Conservation (phyloP, 2,888 invertebrate species). For the Drosophila vallismaia region DNA sequence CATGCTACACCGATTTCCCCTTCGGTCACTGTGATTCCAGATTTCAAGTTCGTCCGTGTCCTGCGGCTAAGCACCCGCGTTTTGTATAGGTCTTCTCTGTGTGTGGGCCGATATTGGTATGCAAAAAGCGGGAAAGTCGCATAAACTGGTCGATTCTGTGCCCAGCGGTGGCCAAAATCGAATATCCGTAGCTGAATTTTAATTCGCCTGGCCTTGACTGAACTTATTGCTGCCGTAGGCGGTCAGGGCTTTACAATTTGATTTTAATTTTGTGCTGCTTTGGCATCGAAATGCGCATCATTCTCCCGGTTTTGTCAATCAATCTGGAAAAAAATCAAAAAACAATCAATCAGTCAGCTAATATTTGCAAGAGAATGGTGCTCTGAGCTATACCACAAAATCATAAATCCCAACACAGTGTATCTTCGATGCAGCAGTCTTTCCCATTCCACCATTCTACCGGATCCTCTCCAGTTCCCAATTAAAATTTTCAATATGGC, state of each 20-base stretch:
- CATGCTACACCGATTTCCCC: constrained; percentile 70
- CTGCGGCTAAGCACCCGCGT: constrained; percentile 11
- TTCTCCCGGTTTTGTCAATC: constrained; percentile 25
- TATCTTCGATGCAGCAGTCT: not conserved
- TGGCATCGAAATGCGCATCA: constrained; percentile 27
- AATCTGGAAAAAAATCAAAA: constrained; percentile 28
- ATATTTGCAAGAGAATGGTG: not conserved
- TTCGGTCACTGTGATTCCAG: constrained; percentile 33
- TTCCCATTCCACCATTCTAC: not conserved
- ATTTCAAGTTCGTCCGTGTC: constrained; percentile 4
- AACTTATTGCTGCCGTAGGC: constrained; percentile 1
- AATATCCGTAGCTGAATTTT: constrained; percentile 14
- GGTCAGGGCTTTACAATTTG: constrained; percentile 36
- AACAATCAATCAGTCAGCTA: not conserved
- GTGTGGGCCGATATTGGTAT: constrained; percentile 7
- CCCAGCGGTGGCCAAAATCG: constrained; percentile 3
- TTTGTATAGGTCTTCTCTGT: not conserved
- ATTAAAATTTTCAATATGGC: constrained; percentile 17
- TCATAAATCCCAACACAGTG: not conserved
- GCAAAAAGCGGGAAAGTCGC: constrained; percentile 15
- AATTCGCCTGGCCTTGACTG: constrained; percentile 9
- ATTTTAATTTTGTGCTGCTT: constrained; percentile 43
- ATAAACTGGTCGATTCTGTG: constrained; percentile 8
- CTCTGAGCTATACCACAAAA: not conserved
- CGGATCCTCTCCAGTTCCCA: not conserved